Conservation (phyloP, 2,113 vertebrate species). For the Urocolius indicus region DNA sequence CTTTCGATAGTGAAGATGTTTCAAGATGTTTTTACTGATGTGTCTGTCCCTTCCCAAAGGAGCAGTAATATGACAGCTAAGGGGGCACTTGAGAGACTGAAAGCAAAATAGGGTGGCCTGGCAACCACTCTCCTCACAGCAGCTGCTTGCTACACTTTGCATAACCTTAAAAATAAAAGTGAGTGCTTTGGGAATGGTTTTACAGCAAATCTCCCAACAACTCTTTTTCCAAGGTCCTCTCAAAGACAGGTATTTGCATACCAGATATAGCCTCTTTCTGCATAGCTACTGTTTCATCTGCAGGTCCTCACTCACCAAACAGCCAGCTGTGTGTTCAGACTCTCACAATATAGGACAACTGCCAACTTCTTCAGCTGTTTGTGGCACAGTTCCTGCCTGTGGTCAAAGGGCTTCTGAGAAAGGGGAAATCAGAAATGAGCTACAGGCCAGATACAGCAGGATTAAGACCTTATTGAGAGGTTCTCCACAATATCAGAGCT, state of each 20-base stretch:
- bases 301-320: not conserved
- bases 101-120: not conserved
- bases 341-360: not conserved
- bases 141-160: not conserved
- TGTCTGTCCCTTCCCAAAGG: accelerated
- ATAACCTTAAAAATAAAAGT: not conserved
- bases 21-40: accelerated
- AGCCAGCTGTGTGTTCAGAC: not conserved
- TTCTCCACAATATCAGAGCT: not conserved
- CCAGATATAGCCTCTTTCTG: not conserved
- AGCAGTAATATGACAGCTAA: not conserved
- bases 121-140: not conserved
- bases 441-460: not conserved
- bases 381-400: not conserved
- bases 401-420: not conserved
- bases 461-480: not conserved
- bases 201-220: not conserved
- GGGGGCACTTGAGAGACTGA: not conserved
- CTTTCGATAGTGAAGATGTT: not conserved
- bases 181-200: not conserved
- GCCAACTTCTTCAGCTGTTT: not conserved
- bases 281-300: not conserved
- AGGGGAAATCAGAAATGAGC: not conserved
- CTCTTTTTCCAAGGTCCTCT: not conserved
- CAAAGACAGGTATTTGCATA: not conserved